Evolutionary conservation across 2,888 invertebrate genomes (phyloP).

Genomic region (Ceramica pisi): DNA sequence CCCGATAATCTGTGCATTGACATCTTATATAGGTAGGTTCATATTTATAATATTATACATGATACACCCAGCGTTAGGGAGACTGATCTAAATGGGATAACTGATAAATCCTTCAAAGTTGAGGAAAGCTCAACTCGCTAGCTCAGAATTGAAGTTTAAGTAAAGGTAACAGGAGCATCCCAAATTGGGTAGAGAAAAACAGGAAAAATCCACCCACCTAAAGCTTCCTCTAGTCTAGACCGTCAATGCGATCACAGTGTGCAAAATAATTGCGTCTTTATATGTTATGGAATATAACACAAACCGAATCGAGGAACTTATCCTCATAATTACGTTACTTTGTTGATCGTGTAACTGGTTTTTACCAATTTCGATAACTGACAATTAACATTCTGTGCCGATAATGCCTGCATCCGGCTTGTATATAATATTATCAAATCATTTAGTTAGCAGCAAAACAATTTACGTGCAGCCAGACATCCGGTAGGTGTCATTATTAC

Average conservation of each 20-base stretch:
- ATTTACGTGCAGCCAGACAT: conserved; percentile 68
- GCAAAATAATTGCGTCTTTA: conserved; percentile 19
- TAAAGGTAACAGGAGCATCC: conserved; percentile 18
- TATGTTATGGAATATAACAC: conserved; percentile 26
- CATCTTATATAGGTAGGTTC: conserved; percentile 8
- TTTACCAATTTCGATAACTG: conserved; percentile 66
- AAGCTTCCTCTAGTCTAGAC: conserved; percentile 20
- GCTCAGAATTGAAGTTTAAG: conserved; percentile 21
- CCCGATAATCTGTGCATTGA: conserved; percentile 67
- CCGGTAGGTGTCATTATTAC: conserved; percentile 71
- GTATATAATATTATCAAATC: conserved; percentile 62
- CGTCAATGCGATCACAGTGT: neutral
- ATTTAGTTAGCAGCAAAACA: conserved; percentile 61
- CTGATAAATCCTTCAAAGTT: neutral
- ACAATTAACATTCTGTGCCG: conserved; percentile 63
- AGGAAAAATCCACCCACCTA: conserved; percentile 12
- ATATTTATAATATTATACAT: neutral
- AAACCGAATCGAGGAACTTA: conserved; percentile 43
- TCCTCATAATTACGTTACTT: conserved; percentile 57
- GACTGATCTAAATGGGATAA: neutral
- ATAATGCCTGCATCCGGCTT: conserved; percentile 59
- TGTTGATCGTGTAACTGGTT: conserved; percentile 54
- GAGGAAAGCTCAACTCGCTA: conserved; percentile 6
- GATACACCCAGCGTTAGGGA: neutral
- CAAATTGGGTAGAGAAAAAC: conserved; percentile 19